Evolutionary conservation across 1,140 invertebrate species (phyloP).

Genomic region (Steinernema feltiae): DNA sequence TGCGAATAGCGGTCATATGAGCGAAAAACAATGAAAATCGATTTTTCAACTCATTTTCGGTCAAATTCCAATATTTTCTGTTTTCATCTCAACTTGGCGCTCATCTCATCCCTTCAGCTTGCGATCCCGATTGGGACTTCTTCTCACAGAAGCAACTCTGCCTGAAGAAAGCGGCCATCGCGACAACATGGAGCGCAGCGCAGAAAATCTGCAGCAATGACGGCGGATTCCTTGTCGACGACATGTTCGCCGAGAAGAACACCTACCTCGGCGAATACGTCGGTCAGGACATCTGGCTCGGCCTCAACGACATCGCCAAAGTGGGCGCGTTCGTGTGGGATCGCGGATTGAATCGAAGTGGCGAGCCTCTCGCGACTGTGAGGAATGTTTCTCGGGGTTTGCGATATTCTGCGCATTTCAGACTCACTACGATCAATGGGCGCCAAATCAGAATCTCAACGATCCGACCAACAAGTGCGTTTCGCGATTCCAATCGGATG

Average conservation of each 20-base stretch:
- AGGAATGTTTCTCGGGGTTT: conserved; percentile 1
- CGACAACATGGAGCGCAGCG: conserved; percentile 13
- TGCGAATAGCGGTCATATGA: too few relatives aligned
- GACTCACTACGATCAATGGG: not conserved
- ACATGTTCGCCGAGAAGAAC: conserved; percentile 24
- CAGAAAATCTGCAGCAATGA: conserved; percentile 20
- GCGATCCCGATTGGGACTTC: conserved; percentile 25
- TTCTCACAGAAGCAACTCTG: conserved; percentile 25
- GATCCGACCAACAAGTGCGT: conserved; percentile 25
- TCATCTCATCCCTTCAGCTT: too few relatives aligned
- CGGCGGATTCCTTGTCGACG: conserved; percentile 33
- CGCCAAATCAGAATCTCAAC: not conserved
- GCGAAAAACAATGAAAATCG: not conserved
- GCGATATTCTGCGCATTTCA: not conserved
- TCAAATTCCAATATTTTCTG: too few relatives aligned
- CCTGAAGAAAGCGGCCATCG: not conserved
- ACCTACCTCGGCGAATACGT: not conserved
- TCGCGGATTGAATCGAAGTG: conserved; percentile 17
- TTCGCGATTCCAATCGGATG: not conserved
- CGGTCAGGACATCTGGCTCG: conserved; percentile 27
- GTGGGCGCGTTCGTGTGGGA: conserved; percentile 24
- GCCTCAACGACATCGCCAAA: conserved; percentile 18
- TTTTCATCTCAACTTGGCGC: too few relatives aligned
- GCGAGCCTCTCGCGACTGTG: not conserved
- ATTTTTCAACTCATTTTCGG: too few relatives aligned